phyloP scores from a whole-genome alignment of 2,888 invertebrate species.

The Horisme vitalbata region DNA sequence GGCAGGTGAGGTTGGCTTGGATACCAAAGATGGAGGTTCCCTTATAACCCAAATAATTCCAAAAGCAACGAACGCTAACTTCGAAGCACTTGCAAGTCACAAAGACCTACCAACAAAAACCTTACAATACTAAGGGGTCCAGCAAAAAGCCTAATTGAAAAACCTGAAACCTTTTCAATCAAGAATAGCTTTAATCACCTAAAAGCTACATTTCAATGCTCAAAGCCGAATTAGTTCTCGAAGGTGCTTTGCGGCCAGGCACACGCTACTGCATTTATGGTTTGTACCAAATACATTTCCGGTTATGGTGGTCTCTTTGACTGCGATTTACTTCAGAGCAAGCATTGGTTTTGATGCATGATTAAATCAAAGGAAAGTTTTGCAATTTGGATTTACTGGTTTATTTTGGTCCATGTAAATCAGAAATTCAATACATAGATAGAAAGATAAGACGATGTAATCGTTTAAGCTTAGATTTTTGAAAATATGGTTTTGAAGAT shows the following conservation, averaged over 20 bases:
- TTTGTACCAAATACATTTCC: conserved; percentile 28
- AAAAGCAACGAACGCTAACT: too few species aligned
- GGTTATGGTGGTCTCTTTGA: conserved; percentile 4
- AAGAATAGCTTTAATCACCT: conserved; percentile 53
- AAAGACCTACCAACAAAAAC: too few species aligned
- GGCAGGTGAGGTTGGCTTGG: too few species aligned
- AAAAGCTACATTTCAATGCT: conserved; percentile 53
- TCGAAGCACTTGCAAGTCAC: too few species aligned
- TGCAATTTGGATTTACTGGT: conserved; percentile 12
- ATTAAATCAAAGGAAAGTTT: conserved; percentile 11
- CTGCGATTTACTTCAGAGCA: conserved; percentile 16
- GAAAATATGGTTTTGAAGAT: too few species aligned
- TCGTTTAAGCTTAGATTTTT: not conserved
- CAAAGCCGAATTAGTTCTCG: conserved; percentile 43
- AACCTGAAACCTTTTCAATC: too few species aligned
- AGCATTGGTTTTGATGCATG: conserved; percentile 24
- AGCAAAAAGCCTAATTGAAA: too few species aligned
- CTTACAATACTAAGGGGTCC: too few species aligned
- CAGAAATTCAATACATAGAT: conserved; percentile 9
- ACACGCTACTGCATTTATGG: conserved; percentile 13
- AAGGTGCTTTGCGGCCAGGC: conserved; percentile 28
- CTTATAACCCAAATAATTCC: too few species aligned
- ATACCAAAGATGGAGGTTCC: too few species aligned
- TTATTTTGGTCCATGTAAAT: conserved; percentile 15
- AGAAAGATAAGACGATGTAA: not conserved